These are phyloP conservation scores for Balanococcus diminutus DNA, from an alignment of 2,888 invertebrate genomes.

Conservation along the genomic window DNA sequence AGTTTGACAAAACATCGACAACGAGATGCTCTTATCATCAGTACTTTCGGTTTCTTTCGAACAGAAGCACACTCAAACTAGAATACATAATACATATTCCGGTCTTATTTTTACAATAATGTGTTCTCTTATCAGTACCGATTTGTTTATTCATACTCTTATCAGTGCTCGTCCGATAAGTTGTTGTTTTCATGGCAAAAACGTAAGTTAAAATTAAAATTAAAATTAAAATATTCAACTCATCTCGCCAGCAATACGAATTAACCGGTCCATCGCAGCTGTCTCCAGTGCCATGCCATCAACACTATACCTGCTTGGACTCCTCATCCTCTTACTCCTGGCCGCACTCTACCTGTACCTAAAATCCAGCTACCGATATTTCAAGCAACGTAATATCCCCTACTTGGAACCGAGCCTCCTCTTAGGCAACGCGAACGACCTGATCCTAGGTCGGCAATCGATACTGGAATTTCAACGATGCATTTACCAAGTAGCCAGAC, in stretches of 20 bases:
- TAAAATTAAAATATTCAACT: not conserved
- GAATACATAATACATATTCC: not conserved
- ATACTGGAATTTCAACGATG: conserved; percentile 64
- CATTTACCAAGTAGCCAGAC: conserved; percentile 63
- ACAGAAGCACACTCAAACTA: not conserved
- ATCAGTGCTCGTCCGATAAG: not conserved
- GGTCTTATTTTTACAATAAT: not conserved
- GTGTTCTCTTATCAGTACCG: not conserved
- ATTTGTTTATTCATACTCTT: not conserved
- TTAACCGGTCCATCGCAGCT: not conserved
- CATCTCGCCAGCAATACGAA: not conserved
- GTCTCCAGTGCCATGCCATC: too few species aligned
- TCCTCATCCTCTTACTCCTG: not conserved
- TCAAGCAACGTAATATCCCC: conserved; percentile 27
- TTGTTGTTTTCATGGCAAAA: not conserved
- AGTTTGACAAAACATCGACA: not conserved
- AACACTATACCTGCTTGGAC: not conserved
- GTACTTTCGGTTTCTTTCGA: not conserved
- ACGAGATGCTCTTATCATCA: not conserved
- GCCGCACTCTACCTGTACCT: not conserved
- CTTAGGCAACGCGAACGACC: conserved; percentile 64
- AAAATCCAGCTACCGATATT: conserved; percentile 37
- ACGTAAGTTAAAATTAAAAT: not conserved
- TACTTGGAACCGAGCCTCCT: conserved; percentile 60
- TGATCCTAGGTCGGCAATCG: conserved; percentile 63